A percentile compares a stretch with the other conserved stretches of the same genome.
phyloP scores from a whole-genome alignment of 2,888 invertebrate genomes.

The Gisinianus flammeolus region DNA sequence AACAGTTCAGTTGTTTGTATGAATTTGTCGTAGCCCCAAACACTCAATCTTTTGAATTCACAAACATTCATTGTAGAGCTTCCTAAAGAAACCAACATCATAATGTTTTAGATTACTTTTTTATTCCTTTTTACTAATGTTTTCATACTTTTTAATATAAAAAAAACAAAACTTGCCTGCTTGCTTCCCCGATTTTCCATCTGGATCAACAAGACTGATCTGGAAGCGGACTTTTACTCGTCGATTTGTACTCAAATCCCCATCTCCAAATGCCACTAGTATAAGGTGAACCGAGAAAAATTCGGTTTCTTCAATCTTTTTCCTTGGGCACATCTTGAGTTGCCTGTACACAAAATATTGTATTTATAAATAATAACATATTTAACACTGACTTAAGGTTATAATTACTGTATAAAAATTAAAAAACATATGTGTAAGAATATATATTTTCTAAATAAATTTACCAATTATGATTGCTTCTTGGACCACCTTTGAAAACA shows the following conservation, averaged over 20 bases:
- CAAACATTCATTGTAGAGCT: constrained; percentile 56
- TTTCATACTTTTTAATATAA: background rate
- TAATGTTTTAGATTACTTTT: too few relatives aligned
- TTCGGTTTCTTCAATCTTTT: constrained; percentile 56
- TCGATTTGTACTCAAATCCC: constrained; percentile 40
- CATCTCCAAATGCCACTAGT: constrained; percentile 53
- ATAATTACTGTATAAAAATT: background rate
- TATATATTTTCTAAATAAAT: background rate
- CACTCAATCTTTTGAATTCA: constrained; percentile 55
- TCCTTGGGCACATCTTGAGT: constrained; percentile 57
- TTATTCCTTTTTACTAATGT: too few relatives aligned
- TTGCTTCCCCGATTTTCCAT: constrained; percentile 56
- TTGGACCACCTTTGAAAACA: constrained; percentile 54
- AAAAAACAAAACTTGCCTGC: constrained; percentile 49
- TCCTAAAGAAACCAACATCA: constrained; percentile 42
- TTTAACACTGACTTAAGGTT: too few relatives aligned
- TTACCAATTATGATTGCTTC: constrained; percentile 56
- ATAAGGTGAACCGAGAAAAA: constrained; percentile 57
- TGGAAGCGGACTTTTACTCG: constrained; percentile 56
- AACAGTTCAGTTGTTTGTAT: constrained; percentile 49
- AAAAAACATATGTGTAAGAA: background rate
- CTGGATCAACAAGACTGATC: constrained; percentile 55
- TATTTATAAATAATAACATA: too few relatives aligned
- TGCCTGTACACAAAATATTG: constrained; percentile 53
- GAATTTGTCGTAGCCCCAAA: constrained; percentile 58